These are phyloP conservation scores for Lampropteryx suffumata DNA, from an alignment of 2,888 invertebrate species.

Conservation along the genomic window DNA sequence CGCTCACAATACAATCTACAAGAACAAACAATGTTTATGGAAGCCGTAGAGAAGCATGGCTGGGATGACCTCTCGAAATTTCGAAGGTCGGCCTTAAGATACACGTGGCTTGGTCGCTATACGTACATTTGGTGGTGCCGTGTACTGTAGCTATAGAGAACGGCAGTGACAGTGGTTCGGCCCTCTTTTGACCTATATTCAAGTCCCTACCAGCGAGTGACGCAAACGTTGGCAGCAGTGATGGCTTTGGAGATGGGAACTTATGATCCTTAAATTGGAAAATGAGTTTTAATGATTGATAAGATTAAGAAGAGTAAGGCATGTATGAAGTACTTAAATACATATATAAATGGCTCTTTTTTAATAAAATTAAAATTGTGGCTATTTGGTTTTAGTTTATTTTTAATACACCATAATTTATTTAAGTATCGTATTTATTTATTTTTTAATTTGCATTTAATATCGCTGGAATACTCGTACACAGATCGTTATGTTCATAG, in stretches of 20 bases:
- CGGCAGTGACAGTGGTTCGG: constrained; percentile 77
- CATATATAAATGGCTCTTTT: no score
- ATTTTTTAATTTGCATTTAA: neutral
- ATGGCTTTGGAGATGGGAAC: constrained; percentile 20
- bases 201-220: constrained; percentile 65
- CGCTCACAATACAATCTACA: constrained; percentile 10
- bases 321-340: no score
- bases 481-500: constrained; percentile 26
- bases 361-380: no score
- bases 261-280: constrained; percentile 1
- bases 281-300: neutral
- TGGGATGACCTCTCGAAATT: constrained; percentile 53
- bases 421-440: no score
- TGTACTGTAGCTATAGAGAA: constrained; percentile 37
- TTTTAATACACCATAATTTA: no score
- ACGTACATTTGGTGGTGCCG: constrained; percentile 34
- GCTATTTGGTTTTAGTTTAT: no score
- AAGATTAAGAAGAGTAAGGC: no score
- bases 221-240: constrained; percentile 50
- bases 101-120: constrained; percentile 48
- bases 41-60: constrained; percentile 41
- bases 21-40: constrained; percentile 30
- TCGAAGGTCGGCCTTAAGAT: constrained; percentile 56
- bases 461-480: neutral
- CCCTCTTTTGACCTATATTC: constrained; percentile 79